Evolutionary conservation across 1,140 invertebrate genomes (phyloP).

Genomic region (Tetramorium parvispinum): DNA sequence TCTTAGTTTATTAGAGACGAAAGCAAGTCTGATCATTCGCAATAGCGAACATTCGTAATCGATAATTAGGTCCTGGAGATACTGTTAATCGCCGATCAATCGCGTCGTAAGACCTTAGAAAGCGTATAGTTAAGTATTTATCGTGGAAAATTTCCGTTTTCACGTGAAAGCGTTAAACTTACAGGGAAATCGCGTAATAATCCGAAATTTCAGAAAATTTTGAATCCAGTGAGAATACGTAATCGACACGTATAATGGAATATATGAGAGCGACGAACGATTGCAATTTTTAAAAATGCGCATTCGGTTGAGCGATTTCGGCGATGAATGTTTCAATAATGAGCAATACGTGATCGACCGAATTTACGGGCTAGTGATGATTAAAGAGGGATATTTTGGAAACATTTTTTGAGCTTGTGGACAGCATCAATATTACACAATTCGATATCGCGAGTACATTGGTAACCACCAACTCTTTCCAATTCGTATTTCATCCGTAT

Average conservation of each 20-base stretch:
- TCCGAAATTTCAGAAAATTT: slow-evolving; percentile 35
- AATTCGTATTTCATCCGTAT: slow-evolving; percentile 1
- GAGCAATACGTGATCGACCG: slow-evolving; percentile 57
- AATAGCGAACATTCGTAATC: slow-evolving; percentile 30
- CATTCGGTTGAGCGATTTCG: slow-evolving; percentile 14
- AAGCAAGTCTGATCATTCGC: slow-evolving; percentile 66
- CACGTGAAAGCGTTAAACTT: neutral
- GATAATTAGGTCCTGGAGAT: slow-evolving; percentile 26
- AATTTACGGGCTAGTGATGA: slow-evolving; percentile 20
- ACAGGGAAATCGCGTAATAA: slow-evolving; percentile 1
- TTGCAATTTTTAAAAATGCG: slow-evolving; percentile 25
- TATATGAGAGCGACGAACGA: slow-evolving; percentile 4
- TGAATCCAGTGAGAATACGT: slow-evolving; percentile 7
- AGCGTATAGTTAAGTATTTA: slow-evolving; percentile 40
- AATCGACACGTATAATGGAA: slow-evolving; percentile 18
- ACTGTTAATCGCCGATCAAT: slow-evolving; percentile 23
- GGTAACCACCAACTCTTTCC: neutral
- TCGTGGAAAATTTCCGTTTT: slow-evolving; percentile 1
- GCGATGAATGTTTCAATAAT: slow-evolving; percentile 15
- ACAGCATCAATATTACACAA: neutral
- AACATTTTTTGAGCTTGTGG: slow-evolving; percentile 59
- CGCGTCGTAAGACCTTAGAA: slow-evolving; percentile 18
- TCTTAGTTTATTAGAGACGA: slow-evolving; percentile 68
- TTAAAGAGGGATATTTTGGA: slow-evolving; percentile 48
- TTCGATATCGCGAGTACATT: slow-evolving; percentile 12